A percentile compares a stretch with the other conserved stretches of the same genome.
Evolutionary conservation across 2,888 invertebrate species (phyloP).

Genomic region (Ypsolopha scabrella): DNA sequence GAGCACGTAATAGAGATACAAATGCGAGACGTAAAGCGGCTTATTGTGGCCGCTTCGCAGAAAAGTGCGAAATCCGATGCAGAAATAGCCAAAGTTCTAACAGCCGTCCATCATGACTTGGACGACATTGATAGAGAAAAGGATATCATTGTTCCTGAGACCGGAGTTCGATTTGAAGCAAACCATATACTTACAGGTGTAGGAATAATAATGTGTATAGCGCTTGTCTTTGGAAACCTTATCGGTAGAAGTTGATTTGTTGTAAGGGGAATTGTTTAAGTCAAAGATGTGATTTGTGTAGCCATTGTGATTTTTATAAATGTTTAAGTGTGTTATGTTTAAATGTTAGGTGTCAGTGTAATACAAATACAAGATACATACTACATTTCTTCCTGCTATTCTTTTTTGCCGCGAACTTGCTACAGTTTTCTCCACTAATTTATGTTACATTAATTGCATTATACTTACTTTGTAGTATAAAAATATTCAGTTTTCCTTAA

Average conservation of each 20-base stretch:
- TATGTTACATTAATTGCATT: too few species aligned
- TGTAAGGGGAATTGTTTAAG: too few species aligned
- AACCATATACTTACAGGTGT: conserved; percentile 48
- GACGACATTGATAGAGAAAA: conserved; percentile 40
- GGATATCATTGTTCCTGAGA: conserved; percentile 8
- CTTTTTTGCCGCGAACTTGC: too few species aligned
- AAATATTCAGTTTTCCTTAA: too few species aligned
- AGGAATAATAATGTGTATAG: conserved; percentile 42
- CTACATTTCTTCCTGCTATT: too few species aligned
- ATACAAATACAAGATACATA: too few species aligned
- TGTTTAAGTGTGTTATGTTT: too few species aligned
- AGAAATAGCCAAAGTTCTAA: conserved; percentile 43
- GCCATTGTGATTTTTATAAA: too few species aligned
- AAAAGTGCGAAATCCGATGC: conserved; percentile 52
- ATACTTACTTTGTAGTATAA: too few species aligned
- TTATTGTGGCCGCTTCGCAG: conserved; percentile 41
- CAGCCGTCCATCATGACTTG: conserved; percentile 48
- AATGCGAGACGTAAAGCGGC: conserved; percentile 42
- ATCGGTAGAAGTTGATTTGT: conserved; percentile 48
- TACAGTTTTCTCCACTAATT: too few species aligned
- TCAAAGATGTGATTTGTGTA: too few species aligned
- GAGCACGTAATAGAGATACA: conserved; percentile 41
- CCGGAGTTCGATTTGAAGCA: conserved; percentile 28
- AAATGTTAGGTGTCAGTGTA: too few species aligned
- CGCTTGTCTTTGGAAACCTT: conserved; percentile 44